Evolutionary conservation across 1,140 invertebrate species (phyloP), one percentile per base, ranked within the genome.

Genomic region (Rhopalosiphum padi): DNA sequence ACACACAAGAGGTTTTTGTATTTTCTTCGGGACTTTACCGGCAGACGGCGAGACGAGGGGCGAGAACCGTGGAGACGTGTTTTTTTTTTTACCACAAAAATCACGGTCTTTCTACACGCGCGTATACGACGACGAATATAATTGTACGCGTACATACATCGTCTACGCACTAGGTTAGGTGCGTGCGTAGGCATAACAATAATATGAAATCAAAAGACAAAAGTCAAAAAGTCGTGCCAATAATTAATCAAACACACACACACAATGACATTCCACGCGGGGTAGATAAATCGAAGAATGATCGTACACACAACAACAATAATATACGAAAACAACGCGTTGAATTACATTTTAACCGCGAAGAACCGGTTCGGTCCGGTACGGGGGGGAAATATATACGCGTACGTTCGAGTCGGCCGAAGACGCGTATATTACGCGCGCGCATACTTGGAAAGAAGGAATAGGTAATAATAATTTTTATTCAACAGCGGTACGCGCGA

Each of bases 201-300:
- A n/a, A 77, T 18, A 77, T 77, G 48, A 51, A 51, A 37, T 77
- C 18, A 11, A 85, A 85, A 77, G 60, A 77, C 60, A 85, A 85
- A 85, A 77, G 60, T n/a, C 60, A 85, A 85, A 85, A 85, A 85
- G 21, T 85, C 37, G 23, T 23, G 83, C 37, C 83, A 85, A 85
- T 85, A 43, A 85, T 85, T 43, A 85, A 85, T 41, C 23, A 83
- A 37, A 23, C 30, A 21, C 41, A 4, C 83, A 11, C 7, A 11
- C 22, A 37, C n/a, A 55, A 89, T 53, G 41, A 89, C 88, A 53
- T 89, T 89, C 88, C 88, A 30, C 51, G 30, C 88, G 88, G 88
- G 51, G 88, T 89, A 37, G 88, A 89, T 89, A 89, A 89, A 55
- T 55, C n/a, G 51, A 55, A 55, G 35, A 89, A 89, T 35, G 87